Conservation (phyloP, 2,797 vertebrate genomes). For the Carapus acus region DNA sequence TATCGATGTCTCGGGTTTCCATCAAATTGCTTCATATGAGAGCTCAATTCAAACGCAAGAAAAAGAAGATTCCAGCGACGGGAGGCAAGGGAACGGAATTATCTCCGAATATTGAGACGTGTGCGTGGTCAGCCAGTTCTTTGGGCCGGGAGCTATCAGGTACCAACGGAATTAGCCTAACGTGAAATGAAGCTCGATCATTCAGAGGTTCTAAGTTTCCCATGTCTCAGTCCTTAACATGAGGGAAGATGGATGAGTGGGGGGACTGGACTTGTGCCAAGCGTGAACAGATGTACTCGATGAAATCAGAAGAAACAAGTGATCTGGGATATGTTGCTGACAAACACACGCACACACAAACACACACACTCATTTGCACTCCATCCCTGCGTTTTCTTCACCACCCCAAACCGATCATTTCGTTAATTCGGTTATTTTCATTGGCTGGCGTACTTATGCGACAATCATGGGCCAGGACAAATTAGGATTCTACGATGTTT, state of each 20-base stretch:
- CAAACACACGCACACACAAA: constrained; percentile 24
- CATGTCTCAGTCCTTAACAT: constrained; percentile 34
- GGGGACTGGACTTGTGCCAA: constrained; percentile 44
- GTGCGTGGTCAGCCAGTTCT: constrained; percentile 59
- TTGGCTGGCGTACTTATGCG: constrained; percentile 40
- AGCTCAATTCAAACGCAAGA: constrained; percentile 53
- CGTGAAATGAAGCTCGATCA: constrained; percentile 54
- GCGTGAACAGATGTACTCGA: constrained; percentile 51
- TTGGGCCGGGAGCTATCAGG: constrained; percentile 54
- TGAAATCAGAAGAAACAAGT: constrained; percentile 40
- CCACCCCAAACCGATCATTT: constrained; percentile 57
- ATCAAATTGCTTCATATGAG: constrained; percentile 64
- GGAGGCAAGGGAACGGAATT: constrained; percentile 57
- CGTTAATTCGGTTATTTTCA: constrained; percentile 53
- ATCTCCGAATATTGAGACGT: constrained; percentile 57
- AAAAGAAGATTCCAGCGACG: constrained; percentile 47
- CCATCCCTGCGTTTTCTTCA: constrained; percentile 19
- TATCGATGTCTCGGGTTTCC: constrained; percentile 66
- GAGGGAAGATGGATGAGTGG: constrained; percentile 41
- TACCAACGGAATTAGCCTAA: constrained; percentile 52
- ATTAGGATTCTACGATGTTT: constrained; percentile 56
- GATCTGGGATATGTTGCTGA: constrained; percentile 37
- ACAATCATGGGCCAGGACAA: constrained; percentile 44
- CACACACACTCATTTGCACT: constrained; percentile 5
- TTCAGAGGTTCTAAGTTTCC: constrained; percentile 38